These are phyloP conservation scores for Poeciliopsis occidentalis DNA, from an alignment of 2,113 vertebrate genomes.

Conservation along the genomic window DNA sequence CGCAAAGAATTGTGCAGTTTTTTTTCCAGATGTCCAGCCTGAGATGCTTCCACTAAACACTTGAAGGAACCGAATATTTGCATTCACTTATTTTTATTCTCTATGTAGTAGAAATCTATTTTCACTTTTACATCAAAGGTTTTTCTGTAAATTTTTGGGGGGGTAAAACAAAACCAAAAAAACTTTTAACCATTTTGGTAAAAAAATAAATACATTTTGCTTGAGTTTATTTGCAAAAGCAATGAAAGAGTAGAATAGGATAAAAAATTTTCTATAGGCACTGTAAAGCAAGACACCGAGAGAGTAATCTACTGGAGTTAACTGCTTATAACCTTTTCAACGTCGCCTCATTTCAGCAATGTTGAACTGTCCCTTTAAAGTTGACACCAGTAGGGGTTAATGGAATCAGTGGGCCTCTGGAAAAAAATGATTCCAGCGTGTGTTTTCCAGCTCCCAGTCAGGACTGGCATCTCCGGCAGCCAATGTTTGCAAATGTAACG, in stretches of 20 bases:
- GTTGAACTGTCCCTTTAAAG: conserved; percentile 2
- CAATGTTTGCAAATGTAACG: conserved; percentile 72
- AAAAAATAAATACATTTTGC: background rate
- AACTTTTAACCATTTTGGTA: too few species aligned
- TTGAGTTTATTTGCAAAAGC: background rate
- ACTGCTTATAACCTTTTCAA: background rate
- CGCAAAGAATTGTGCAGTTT: too few species aligned
- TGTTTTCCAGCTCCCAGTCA: conserved; percentile 25
- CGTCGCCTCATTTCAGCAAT: background rate
- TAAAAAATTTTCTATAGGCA: background rate
- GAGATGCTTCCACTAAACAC: too few species aligned
- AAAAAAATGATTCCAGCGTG: conserved; percentile 7
- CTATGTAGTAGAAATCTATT: background rate
- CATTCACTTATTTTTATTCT: too few species aligned
- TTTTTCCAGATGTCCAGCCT: too few species aligned
- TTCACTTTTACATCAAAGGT: background rate
- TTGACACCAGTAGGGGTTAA: conserved; percentile 60
- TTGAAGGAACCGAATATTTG: too few species aligned
- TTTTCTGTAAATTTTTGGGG: too few species aligned
- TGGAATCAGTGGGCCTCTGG: conserved; percentile 27
- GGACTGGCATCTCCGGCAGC: conserved; percentile 38
- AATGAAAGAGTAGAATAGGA: too few species aligned
- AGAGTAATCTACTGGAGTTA: background rate
- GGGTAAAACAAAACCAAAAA: too few species aligned
- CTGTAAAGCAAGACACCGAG: background rate